phyloP scores from a whole-genome alignment of 2,888 invertebrate species.

The Leucophenga maculata region DNA sequence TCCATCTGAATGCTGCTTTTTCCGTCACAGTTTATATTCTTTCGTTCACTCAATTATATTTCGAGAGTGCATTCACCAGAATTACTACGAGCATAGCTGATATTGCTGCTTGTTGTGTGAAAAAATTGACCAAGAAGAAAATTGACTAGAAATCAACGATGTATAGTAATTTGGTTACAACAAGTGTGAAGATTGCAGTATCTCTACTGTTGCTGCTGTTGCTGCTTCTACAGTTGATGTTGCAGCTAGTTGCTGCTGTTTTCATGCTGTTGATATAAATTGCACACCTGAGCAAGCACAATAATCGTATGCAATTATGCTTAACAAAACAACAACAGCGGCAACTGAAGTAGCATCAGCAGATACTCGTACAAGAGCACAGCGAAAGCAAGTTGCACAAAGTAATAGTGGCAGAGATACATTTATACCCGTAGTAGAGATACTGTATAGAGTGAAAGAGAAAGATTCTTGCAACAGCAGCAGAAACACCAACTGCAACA shows the following conservation, averaged over 20 bases:
- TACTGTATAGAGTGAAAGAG: too few species aligned
- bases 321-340: constrained; percentile 67
- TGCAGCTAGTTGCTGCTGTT: constrained; percentile 27
- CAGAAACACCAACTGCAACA: background rate
- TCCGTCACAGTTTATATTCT: too few species aligned
- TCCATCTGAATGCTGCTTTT: too few species aligned
- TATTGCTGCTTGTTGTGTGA: constrained; percentile 10
- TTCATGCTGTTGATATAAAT: constrained; percentile 56
- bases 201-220: constrained; percentile 33
- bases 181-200: constrained; percentile 43
- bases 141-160: constrained; percentile 24
- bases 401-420: too few species aligned
- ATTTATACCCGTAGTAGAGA: too few species aligned
- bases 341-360: constrained; percentile 44
- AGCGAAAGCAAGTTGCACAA: background rate
- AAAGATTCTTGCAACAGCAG: constrained; percentile 40
- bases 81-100: background rate
- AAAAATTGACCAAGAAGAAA: constrained; percentile 25
- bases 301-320: constrained; percentile 73
- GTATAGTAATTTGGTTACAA: constrained; percentile 27
- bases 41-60: too few species aligned
- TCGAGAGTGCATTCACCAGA: background rate
- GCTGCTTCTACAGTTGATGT: constrained; percentile 29
- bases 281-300: constrained; percentile 72
- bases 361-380: too few species aligned